Evolutionary conservation across 2,888 invertebrate genomes (phyloP).

Genomic region (Himalopsyche kuldschensis): DNA sequence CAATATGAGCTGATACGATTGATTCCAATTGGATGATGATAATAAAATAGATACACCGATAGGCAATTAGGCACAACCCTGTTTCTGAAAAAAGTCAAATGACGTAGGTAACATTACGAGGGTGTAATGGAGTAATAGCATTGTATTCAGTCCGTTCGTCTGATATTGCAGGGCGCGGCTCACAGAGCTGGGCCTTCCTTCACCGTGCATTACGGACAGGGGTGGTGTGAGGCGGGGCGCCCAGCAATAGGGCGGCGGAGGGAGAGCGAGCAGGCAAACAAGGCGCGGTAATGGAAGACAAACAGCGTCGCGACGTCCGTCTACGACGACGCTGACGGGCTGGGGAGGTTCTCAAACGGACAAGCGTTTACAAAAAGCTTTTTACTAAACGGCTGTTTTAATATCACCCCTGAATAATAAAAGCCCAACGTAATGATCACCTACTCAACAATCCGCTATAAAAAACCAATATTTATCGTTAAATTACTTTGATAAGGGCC

Average conservation of each 20-base stretch:
- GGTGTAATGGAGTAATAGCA: neutral
- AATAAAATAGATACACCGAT: too few species aligned
- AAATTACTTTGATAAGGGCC: too few species aligned
- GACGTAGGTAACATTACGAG: neutral
- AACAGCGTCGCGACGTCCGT: conserved; percentile 32
- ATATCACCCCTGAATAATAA: too few species aligned
- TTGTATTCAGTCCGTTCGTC: neutral
- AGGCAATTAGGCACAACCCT: neutral
- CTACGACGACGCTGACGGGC: neutral
- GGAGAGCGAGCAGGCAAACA: conserved; percentile 21
- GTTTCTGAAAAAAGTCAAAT: neutral
- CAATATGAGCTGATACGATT: too few species aligned
- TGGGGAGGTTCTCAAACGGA: neutral
- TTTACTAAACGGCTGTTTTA: neutral
- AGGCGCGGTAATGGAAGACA: conserved; percentile 35
- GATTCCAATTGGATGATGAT: too few species aligned
- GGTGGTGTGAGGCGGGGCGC: neutral
- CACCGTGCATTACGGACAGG: neutral
- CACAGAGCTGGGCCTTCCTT: neutral
- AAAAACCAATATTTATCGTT: too few species aligned
- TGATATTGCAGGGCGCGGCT: neutral
- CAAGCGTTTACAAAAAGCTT: neutral
- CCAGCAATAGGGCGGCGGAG: neutral
- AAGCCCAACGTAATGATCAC: too few species aligned
- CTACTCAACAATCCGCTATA: too few species aligned